These are phyloP conservation scores for Osmerus eperlanus DNA, from an alignment of 2,113 vertebrate species.

Conservation along the genomic window DNA sequence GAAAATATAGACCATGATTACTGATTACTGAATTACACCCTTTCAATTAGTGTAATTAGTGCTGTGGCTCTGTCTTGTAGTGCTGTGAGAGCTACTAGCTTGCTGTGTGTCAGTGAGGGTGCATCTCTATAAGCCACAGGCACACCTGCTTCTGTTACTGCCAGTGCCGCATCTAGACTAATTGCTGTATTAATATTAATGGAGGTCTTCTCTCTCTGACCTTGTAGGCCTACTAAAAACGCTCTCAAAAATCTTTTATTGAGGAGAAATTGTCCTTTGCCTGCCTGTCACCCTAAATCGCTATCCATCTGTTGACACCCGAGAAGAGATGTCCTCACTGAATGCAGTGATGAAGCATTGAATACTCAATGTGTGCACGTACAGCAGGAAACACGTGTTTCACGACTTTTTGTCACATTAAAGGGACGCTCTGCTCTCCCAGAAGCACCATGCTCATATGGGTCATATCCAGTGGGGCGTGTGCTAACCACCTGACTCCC, in stretches of 20 bases:
- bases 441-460: neutral
- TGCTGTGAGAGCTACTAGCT: conserved; percentile 11
- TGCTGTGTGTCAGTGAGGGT: conserved; percentile 1
- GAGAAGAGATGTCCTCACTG: neutral
- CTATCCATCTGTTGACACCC: neutral
- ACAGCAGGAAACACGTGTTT: too few species aligned
- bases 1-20: conserved; percentile 54
- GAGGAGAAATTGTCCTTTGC: neutral
- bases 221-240: conserved; percentile 15
- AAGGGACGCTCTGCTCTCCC: neutral
- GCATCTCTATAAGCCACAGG: neutral
- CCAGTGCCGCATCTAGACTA: conserved; percentile 21
- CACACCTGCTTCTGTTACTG: conserved; percentile 14
- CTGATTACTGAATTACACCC: conserved; percentile 67
- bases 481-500: neutral
- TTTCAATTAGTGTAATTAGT: conserved; percentile 64
- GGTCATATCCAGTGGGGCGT: neutral
- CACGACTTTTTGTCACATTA: too few species aligned
- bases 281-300: neutral
- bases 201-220: conserved; percentile 48
- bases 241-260: too few species aligned
- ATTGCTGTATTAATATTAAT: conserved; percentile 69
- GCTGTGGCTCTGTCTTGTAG: conserved; percentile 9
- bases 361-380: neutral
- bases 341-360: neutral